phyloP scores from a whole-genome alignment of 2,113 vertebrate genomes.

The Diphyllodes magnificus region DNA sequence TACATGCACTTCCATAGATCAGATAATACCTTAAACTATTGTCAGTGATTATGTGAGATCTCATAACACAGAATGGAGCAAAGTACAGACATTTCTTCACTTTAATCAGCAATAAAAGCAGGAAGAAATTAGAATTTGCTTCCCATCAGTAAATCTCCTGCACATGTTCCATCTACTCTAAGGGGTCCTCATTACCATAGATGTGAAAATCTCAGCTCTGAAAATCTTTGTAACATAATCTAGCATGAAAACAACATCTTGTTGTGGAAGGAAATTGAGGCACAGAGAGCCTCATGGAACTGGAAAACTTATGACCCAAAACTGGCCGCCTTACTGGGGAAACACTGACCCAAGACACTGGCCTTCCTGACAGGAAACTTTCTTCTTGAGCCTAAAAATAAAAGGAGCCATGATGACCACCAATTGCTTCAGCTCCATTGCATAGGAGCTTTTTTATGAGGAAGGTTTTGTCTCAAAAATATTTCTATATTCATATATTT shows the following conservation, averaged over 20 bases:
- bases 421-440: background rate
- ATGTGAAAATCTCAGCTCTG: background rate
- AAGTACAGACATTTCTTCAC: constrained; percentile 67
- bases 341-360: background rate
- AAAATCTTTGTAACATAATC: background rate
- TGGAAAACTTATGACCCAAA: background rate
- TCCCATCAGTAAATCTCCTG: constrained; percentile 68
- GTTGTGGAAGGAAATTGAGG: background rate
- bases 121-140: constrained; percentile 71
- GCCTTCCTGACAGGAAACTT: background rate
- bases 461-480: background rate
- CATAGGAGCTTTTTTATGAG: background rate
- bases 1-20: constrained; percentile 70
- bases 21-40: constrained; percentile 76
- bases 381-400: background rate
- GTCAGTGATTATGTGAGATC: constrained; percentile 75
- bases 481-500: background rate
- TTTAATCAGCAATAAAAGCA: constrained; percentile 74
- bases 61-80: constrained; percentile 66
- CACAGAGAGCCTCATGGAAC: background rate
- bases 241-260: background rate
- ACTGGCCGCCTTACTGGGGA: background rate
- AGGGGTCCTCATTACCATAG: constrained; percentile 7
- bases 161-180: background rate
- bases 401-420: background rate